These are phyloP conservation scores for Zingel zingel DNA, from an alignment of 2,113 vertebrate species.

Conservation along the genomic window DNA sequence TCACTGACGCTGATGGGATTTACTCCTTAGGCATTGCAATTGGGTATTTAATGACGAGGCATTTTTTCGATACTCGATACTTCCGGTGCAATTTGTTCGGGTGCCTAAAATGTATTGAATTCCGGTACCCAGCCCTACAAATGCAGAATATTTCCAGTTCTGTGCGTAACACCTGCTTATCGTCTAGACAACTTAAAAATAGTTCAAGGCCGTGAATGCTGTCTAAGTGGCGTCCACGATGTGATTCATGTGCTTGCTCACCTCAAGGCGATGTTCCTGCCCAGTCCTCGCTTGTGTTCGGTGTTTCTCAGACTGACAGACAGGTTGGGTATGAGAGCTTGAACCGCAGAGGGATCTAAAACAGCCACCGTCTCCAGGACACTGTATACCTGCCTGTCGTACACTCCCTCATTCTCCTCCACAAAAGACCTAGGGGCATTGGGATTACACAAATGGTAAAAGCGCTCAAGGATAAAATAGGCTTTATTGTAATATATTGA, in stretches of 20 bases:
- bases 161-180: conserved; percentile 3
- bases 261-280: conserved; percentile 91
- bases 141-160: conserved; percentile 16
- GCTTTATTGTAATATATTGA: background rate
- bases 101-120: no score
- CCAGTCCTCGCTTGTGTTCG: conserved; percentile 93
- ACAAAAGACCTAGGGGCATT: conserved; percentile 88
- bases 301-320: conserved; percentile 89
- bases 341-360: conserved; percentile 86
- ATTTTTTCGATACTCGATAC: no score
- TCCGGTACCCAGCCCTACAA: no score
- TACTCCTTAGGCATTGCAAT: no score
- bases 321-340: conserved; percentile 88
- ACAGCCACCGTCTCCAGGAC: conserved; percentile 89
- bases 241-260: conserved; percentile 72
- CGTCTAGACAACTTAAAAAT: conserved; percentile 70
- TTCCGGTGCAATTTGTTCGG: no score
- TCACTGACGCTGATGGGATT: no score
- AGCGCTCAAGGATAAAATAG: background rate
- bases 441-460: conserved; percentile 33
- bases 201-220: conserved; percentile 37
- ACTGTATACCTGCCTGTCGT: conserved; percentile 89
- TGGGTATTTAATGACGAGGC: no score
- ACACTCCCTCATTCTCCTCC: conserved; percentile 88
- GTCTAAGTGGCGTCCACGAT: conserved; percentile 17